Percentiles rank a stretch among this genome's conserved stretches.
phyloP scores from a whole-genome alignment of 2,113 vertebrate species.

The Entelurus aequoreus region DNA sequence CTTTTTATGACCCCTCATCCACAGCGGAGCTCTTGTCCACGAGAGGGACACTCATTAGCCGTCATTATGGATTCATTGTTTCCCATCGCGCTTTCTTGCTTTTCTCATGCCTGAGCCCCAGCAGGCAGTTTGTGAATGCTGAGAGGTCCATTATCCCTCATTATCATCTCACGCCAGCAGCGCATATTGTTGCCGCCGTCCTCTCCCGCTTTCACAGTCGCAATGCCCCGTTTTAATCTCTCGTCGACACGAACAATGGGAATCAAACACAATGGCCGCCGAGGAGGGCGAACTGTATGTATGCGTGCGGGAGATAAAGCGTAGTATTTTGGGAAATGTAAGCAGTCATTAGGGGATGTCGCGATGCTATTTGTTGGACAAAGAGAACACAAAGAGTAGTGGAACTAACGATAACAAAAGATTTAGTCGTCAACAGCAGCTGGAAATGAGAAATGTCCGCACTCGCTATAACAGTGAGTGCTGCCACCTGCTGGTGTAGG shows the following conservation, averaged over 20 bases:
- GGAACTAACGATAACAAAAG: background rate
- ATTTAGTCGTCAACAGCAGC: too few relatives aligned
- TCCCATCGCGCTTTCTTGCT: constrained; percentile 2
- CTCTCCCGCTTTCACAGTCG: background rate
- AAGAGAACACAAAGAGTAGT: background rate
- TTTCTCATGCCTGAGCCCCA: background rate
- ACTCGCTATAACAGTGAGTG: too few relatives aligned
- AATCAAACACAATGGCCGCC: background rate
- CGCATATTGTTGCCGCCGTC: background rate
- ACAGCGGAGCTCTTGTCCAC: background rate
- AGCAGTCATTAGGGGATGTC: background rate
- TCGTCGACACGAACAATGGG: background rate
- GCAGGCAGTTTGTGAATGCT: background rate
- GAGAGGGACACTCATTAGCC: constrained; percentile 5
- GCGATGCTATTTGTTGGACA: background rate
- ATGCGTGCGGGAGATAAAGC: background rate
- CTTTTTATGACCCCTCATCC: too few relatives aligned
- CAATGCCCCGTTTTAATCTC: background rate
- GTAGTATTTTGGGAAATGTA: background rate
- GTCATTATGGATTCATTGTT: constrained; percentile 4
- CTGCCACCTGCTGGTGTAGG: too few relatives aligned
- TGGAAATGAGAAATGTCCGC: background rate
- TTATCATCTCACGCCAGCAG: constrained; percentile 6
- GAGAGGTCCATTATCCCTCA: constrained; percentile 6
- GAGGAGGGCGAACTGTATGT: background rate